A percentile compares a stretch with the other conserved stretches of the same genome.
These are phyloP conservation scores for Pseudochaenichthys georgianus DNA, from an alignment of 2,797 vertebrate genomes.

Conservation along the genomic window DNA sequence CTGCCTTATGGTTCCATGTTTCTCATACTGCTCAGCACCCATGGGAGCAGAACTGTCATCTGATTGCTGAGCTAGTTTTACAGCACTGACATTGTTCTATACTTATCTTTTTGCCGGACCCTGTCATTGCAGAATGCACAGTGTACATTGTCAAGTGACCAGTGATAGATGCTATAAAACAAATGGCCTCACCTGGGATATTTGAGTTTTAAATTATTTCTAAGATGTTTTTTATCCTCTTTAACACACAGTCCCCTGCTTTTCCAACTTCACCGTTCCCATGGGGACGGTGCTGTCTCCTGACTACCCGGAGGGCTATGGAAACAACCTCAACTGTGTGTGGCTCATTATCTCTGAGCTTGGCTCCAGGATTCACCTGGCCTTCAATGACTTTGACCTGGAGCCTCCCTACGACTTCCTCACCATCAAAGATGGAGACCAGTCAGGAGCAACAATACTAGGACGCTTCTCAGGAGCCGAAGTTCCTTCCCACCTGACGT, in stretches of 20 bases:
- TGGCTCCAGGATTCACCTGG: conserved; percentile 95
- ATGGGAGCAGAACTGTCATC: conserved; percentile 59
- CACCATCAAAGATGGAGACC: conserved; percentile 96
- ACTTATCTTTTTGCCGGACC: conserved; percentile 36
- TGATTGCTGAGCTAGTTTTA: conserved; percentile 68
- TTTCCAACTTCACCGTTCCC: conserved; percentile 98
- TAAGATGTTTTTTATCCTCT: conserved; percentile 20
- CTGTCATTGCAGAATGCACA: conserved; percentile 44
- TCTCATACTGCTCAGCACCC: conserved; percentile 59
- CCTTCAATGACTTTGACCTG: conserved; percentile 98
- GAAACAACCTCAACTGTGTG: conserved; percentile 99
- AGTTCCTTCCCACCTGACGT: conserved; percentile 96
- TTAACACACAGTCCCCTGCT: conserved; percentile 91
- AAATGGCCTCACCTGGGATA: conserved; percentile 36
- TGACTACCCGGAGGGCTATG: conserved; percentile 98
- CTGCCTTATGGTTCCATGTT: conserved; percentile 55
- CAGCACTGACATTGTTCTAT: conserved; percentile 56
- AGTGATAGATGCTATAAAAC: conserved; percentile 44
- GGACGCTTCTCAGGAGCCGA: conserved; percentile 97
- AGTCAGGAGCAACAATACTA: conserved; percentile 89
- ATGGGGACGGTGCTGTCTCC: conserved; percentile 98
- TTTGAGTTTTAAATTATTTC: conserved; percentile 24
- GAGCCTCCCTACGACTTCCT: conserved; percentile 99
- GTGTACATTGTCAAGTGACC: conserved; percentile 31
- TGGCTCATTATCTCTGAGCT: conserved; percentile 97